These are phyloP conservation scores for Malurus cyaneus DNA, from an alignment of 2,113 vertebrate genomes.

Conservation along the genomic window DNA sequence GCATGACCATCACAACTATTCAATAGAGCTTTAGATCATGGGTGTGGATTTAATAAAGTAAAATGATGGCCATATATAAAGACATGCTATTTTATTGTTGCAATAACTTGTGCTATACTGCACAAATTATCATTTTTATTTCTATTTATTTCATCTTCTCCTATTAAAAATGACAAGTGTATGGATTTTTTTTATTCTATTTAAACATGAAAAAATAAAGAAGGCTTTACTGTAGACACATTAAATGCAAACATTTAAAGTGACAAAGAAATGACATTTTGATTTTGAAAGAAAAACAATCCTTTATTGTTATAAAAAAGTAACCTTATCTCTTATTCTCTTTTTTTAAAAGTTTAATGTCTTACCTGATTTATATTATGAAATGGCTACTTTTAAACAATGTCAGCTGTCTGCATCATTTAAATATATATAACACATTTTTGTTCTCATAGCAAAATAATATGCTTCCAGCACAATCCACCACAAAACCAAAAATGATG, in stretches of 20 bases:
- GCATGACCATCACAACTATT: neutral
- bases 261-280: neutral
- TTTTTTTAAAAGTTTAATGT: neutral
- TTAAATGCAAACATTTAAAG: neutral
- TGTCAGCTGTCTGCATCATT: neutral
- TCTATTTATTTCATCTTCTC: neutral
- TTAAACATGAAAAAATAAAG: neutral
- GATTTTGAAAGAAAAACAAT: neutral
- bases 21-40: neutral
- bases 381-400: neutral
- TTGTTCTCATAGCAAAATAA: neutral
- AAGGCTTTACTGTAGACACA: neutral
- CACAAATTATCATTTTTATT: slow-evolving; percentile 27
- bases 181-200: neutral
- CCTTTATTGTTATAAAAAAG: neutral
- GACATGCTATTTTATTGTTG: neutral
- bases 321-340: neutral
- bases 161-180: neutral
- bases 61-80: slow-evolving; percentile 25
- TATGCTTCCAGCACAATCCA: neutral
- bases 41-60: slow-evolving; percentile 25
- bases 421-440: neutral
- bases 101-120: slow-evolving; percentile 1
- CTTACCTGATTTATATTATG: neutral
- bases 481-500: neutral